phyloP scores from a whole-genome alignment of 2,797 vertebrate species.

The Chloroceryle inda region DNA sequence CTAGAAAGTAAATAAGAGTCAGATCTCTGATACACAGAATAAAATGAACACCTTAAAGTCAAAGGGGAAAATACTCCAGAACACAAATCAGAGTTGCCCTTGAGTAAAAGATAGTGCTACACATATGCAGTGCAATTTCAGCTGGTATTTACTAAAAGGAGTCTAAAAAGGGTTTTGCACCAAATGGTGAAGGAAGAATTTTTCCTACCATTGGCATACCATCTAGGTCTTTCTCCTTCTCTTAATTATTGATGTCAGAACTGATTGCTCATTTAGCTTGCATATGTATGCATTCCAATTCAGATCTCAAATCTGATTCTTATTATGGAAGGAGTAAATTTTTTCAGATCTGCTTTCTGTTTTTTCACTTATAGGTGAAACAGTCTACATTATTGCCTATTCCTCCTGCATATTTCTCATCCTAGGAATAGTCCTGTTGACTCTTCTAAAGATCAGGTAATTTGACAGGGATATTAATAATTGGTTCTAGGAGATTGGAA shows the following conservation, averaged over 20 bases:
- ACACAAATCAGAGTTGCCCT: not conserved
- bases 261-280: not conserved
- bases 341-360: conserved; percentile 18
- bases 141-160: not conserved
- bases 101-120: not conserved
- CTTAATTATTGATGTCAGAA: not conserved
- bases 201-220: not conserved
- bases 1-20: not conserved
- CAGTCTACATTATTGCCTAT: conserved; percentile 79
- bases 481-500: conserved; percentile 4
- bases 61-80: not conserved
- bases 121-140: not conserved
- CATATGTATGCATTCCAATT: not conserved
- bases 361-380: conserved; percentile 75
- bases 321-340: not conserved
- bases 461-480: conserved; percentile 44
- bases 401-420: conserved; percentile 80
- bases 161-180: not conserved
- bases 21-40: not conserved
- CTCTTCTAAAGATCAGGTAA: conserved; percentile 88
- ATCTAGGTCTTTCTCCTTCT: not conserved
- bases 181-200: not conserved
- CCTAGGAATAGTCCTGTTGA: conserved; percentile 79
- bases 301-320: not conserved
- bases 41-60: conserved; percentile 1